Conservation (phyloP, 1,140 invertebrate genomes). For the Caenorhabditis tropicalis region DNA sequence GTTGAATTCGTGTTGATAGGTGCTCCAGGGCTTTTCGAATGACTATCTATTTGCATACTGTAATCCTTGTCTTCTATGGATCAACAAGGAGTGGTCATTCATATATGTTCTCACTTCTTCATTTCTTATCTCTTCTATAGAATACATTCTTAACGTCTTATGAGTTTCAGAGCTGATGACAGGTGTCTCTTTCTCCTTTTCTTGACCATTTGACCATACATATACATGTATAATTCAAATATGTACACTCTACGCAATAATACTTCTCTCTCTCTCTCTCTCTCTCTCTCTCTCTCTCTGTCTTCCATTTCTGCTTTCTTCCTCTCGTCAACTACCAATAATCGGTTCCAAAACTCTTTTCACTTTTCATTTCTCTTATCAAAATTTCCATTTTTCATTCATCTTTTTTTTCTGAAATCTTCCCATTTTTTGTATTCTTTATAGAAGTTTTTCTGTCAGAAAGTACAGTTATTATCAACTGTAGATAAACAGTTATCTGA, state of each 20-base stretch:
- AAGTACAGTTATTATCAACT: no score
- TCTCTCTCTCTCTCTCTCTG: background rate
- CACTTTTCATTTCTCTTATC: background rate
- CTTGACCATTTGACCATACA: background rate
- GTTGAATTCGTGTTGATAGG: background rate
- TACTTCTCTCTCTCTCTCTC: background rate
- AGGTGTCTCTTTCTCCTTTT: no score
- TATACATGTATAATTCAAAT: background rate
- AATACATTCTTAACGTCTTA: background rate
- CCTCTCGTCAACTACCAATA: background rate
- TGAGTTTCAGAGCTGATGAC: background rate
- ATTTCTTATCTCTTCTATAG: background rate
- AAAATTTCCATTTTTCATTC: background rate
- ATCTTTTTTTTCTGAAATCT: background rate
- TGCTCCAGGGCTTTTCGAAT: background rate
- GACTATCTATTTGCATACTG: background rate
- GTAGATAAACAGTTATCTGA: no score
- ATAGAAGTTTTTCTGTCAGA: no score
- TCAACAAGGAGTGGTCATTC: background rate
- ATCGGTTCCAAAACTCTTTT: background rate
- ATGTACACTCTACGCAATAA: background rate
- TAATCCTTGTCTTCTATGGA: background rate
- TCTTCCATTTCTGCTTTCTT: background rate
- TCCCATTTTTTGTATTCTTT: no score
- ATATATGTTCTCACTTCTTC: background rate